Base-by-base conservation (phyloP, 1,140 invertebrate genomes). In the Habropoda laboriosa region DNA sequence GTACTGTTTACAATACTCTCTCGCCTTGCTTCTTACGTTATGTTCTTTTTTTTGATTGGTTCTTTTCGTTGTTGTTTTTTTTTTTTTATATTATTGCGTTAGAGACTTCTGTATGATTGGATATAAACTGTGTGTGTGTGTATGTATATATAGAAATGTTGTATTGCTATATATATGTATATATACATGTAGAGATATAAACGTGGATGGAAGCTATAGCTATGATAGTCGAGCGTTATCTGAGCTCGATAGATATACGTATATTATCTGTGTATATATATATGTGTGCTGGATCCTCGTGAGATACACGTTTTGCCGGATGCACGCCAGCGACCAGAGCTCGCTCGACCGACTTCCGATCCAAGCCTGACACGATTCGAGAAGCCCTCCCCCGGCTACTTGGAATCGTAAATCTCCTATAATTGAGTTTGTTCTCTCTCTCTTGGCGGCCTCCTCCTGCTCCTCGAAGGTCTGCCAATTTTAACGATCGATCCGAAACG, bases 41-140 rank as follows among this genome's bases (percentile, higher is more conserved):
- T 51, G 12, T 58, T 58, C 8, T 57, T 38, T 2, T 10, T n/a
- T 13, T 12, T 38, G 12, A n/a, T n/a, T 24, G 12, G n/a, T 18
- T 16, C 4, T 6, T 1, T 30, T 30, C 7, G 16, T 32, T 2
- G 30, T 7, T 16, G 1, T 30, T 42, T 45, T 1, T 47, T 35
- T 57, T 51, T 2, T 21, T 8, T 63, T 18, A 40, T 16, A 35
- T 61, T 24, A 45, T 60, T 45, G 32, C 1, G 47, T n/a, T 53
- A 64, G 60, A 74, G 16, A 76, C 30, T 57, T 12, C 3, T 45
- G 74, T 64, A 53, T 74, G 72, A 53, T 24, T 64, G 60, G n/a
- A 74, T 64, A 75, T 21, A n/a, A n/a, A n/a, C n/a, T n/a, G n/a
- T n/a, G n/a, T n/a, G n/a, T 55, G 32, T 75, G 47, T 66, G 66